phyloP scores from a whole-genome alignment of 1,140 invertebrate genomes.

The Aphidius gifuensis region DNA sequence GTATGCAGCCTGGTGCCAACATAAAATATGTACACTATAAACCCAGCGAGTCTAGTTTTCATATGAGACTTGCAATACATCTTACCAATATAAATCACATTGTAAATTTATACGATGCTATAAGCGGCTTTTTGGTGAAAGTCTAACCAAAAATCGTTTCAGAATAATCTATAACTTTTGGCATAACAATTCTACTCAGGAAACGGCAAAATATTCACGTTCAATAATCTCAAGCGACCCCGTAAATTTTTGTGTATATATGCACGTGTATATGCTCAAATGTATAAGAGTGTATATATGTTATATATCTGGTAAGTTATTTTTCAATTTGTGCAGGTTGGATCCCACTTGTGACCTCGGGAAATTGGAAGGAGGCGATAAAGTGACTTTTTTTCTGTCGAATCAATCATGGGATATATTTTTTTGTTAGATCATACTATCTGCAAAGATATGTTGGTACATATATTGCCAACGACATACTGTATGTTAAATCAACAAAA shows the following conservation, averaged over 20 bases:
- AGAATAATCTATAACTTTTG: constrained; percentile 6
- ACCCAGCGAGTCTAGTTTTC: constrained; percentile 14
- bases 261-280: too few species aligned
- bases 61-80: constrained; percentile 13
- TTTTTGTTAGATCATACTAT: too few species aligned
- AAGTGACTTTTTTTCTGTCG: constrained; percentile 11
- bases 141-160: constrained; percentile 6
- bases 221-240: too few species aligned
- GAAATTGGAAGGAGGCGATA: constrained; percentile 24
- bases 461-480: too few species aligned
- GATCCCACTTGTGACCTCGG: constrained; percentile 18
- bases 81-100: constrained; percentile 19
- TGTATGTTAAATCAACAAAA: too few species aligned
- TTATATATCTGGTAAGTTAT: constrained; percentile 35
- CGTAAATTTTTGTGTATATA: too few species aligned
- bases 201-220: too few species aligned
- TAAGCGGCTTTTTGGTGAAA: constrained; percentile 15
- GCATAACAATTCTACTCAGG: too few species aligned
- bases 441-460: too few species aligned
- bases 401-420: too few species aligned
- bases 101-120: constrained; percentile 14
- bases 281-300: too few species aligned
- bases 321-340: constrained; percentile 44
- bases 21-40: constrained; percentile 24
- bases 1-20: constrained; percentile 12